phyloP scores from a whole-genome alignment of 2,797 vertebrate species.

The Micromesistius poutassou region DNA sequence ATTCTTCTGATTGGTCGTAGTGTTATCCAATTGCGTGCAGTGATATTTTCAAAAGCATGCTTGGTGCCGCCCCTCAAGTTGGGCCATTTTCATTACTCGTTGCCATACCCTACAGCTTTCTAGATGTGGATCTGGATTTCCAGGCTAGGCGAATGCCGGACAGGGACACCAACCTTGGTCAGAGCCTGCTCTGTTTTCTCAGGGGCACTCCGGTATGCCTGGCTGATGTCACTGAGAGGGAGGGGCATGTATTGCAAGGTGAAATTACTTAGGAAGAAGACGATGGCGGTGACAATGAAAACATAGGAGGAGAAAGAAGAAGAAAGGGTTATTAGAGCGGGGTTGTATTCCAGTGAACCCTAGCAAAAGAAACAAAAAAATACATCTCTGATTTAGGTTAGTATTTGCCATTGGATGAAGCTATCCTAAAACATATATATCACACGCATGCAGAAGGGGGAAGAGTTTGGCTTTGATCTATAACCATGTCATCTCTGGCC shows the following conservation, averaged over 20 bases:
- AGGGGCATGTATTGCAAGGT: constrained; percentile 91
- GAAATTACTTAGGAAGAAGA: constrained; percentile 77
- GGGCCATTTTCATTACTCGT: too few relatives aligned
- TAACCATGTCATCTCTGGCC: constrained; percentile 51
- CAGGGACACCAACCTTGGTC: constrained; percentile 77
- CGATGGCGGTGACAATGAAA: neutral
- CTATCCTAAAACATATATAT: constrained; percentile 39
- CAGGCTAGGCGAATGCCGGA: neutral
- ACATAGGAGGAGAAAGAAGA: neutral
- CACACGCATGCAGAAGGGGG: neutral
- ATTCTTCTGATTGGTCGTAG: too few relatives aligned
- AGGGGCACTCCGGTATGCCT: constrained; percentile 84
- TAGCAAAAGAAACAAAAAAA: constrained; percentile 22
- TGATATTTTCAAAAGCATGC: too few relatives aligned
- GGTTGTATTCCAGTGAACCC: constrained; percentile 4
- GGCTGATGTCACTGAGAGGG: constrained; percentile 86
- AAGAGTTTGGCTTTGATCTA: constrained; percentile 37
- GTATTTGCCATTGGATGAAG: constrained; percentile 46
- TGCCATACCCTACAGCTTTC: too few relatives aligned
- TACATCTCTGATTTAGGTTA: constrained; percentile 43
- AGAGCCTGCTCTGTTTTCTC: constrained; percentile 87
- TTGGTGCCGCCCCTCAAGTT: too few relatives aligned
- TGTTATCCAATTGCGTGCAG: too few relatives aligned
- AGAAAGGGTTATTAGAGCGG: constrained; percentile 31
- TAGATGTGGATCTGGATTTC: too few relatives aligned